Percentiles rank a stretch among this genome's conserved stretches.
phyloP scores from a whole-genome alignment of 1,140 invertebrate genomes.

The Leptopilina boulardi region DNA sequence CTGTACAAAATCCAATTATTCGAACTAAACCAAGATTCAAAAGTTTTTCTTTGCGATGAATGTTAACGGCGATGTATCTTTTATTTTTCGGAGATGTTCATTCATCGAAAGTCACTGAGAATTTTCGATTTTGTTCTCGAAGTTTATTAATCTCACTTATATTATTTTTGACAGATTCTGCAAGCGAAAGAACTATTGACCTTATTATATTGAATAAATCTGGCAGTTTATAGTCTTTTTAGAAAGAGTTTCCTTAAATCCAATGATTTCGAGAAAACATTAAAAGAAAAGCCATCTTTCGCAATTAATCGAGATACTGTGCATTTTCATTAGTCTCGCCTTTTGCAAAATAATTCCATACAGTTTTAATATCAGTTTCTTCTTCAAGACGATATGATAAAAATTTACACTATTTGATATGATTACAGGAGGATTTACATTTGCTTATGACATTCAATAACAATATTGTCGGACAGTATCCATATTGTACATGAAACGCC shows the following conservation, averaged over 20 bases:
- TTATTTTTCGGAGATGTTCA: conserved; percentile 38
- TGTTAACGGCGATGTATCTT: conserved; percentile 37
- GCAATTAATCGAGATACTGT: too few relatives aligned
- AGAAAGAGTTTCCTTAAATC: too few relatives aligned
- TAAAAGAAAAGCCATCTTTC: too few relatives aligned
- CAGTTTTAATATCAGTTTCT: background rate
- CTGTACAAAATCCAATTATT: conserved; percentile 24
- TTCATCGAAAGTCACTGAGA: conserved; percentile 34
- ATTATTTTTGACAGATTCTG: too few relatives aligned
- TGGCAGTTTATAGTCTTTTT: too few relatives aligned
- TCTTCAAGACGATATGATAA: background rate
- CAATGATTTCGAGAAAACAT: too few relatives aligned
- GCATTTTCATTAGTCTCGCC: too few relatives aligned
- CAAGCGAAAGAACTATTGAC: too few relatives aligned
- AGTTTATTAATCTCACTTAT: too few relatives aligned
- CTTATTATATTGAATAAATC: too few relatives aligned
- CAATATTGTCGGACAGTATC: background rate
- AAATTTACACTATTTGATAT: background rate
- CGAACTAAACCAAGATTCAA: conserved; percentile 34
- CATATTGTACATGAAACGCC: background rate
- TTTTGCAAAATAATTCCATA: background rate
- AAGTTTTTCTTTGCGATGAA: conserved; percentile 33
- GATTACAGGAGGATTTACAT: background rate
- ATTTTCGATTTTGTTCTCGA: too few relatives aligned
- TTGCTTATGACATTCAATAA: conserved; percentile 3